These are phyloP conservation scores for Telenomus remus DNA, from an alignment of 1,140 invertebrate genomes.

Conservation along the genomic window DNA sequence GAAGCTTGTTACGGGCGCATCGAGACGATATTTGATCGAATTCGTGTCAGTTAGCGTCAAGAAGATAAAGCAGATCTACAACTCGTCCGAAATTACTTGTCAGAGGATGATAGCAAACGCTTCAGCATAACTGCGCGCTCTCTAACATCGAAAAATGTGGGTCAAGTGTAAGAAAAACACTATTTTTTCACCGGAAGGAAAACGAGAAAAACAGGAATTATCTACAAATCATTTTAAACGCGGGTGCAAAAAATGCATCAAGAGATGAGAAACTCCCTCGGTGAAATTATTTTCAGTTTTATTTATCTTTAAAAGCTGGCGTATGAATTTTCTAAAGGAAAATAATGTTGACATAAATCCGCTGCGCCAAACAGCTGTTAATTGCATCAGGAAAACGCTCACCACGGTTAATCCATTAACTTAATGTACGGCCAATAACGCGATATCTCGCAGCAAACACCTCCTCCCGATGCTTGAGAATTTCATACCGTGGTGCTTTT, in stretches of 20 bases:
- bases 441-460: slow-evolving; percentile 16
- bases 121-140: slow-evolving; percentile 5
- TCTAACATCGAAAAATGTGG: no score
- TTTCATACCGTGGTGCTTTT: slow-evolving; percentile 32
- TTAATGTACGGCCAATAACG: slow-evolving; percentile 55
- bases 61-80: slow-evolving; percentile 30
- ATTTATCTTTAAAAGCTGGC: no score
- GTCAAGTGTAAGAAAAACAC: no score
- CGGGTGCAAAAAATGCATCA: no score
- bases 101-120: slow-evolving; percentile 11
- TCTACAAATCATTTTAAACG: no score
- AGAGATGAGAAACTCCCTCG: no score
- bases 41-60: slow-evolving; percentile 36
- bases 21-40: slow-evolving; percentile 24
- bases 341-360: slow-evolving; percentile 35
- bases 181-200: no score
- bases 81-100: slow-evolving; percentile 6
- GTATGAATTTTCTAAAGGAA: slow-evolving; percentile 14
- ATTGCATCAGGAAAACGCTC: slow-evolving; percentile 42
- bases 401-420: slow-evolving; percentile 49
- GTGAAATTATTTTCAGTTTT: no score
- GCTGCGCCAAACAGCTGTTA: slow-evolving; percentile 42
- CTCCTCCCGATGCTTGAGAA: slow-evolving; percentile 18
- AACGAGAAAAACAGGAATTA: no score
- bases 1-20: slow-evolving; percentile 52